Evolutionary conservation across 2,888 invertebrate genomes (phyloP), one percentile per base, ranked within the genome.

Genomic region (Tenthredo distinguenda): DNA sequence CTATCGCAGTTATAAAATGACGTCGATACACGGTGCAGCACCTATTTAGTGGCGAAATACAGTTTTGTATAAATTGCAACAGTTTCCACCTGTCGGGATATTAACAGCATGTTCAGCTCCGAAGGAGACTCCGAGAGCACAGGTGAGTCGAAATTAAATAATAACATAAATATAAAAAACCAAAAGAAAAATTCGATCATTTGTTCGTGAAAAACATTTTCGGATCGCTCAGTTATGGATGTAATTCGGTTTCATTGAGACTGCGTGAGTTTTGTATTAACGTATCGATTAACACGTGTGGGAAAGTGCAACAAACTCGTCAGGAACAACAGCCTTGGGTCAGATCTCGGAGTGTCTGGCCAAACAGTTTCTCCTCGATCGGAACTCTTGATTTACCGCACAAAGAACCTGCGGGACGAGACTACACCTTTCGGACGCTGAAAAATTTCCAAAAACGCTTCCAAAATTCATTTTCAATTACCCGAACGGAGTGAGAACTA

Each of bases 241-340:
- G 31, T 15, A 34, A 21, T 62, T 12, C 3, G 26, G 12, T 10
- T 62, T 62, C 10, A 62, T 26, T 12, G 26, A 62, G 62, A 71
- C 37, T 7, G 9, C 71, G 6, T n/a, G n/a, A 0, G n/a, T 37
- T 37, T 0, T n/a, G 21, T 43, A 43, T 43, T 40, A 4, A n/a
- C 21, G 72, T 21, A 7, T 26, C 26, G 26, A 74, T 43, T 43
- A 9, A 40, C 74, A 74, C 43, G n/a, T 43, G 12, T 12, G 7
- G 10, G 43, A 43, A 43, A 74, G 74, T 74, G 43, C 43, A 74
- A n/a, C 9, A 74, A 55, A 74, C 74, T 74, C 26, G 40, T 43
- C 43, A 12, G 43, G 2, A 12, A 74, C 2, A 26, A 74, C 26
- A 43, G 43, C 74, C 74, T 74, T 74, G 74, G 74, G 18, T 71